Base-by-base conservation (phyloP, 2,113 vertebrate genomes). In the Callopanchax toddi region DNA sequence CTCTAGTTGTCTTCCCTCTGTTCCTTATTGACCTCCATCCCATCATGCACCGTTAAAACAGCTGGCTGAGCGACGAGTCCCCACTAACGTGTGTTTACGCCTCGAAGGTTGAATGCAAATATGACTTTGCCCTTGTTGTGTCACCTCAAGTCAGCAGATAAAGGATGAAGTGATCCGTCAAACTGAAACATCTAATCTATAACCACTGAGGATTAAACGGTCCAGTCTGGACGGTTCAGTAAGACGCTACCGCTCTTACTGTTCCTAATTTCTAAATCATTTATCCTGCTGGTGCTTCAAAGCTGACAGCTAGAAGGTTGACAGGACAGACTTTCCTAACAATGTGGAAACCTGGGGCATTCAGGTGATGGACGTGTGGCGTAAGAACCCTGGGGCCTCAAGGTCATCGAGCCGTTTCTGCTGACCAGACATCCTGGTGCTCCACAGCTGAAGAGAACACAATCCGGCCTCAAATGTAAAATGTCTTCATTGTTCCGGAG, bases 131-230 rank as follows among this genome's bases (percentile, higher is more conserved):
- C 74, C 71, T 86, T 69, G 76, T 16, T 21, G n/a, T 40, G 60
- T 63, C 72, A 71, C 54, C 74, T 72, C 51, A 50, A 73, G 32
- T 71, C 71, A 60, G 69, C 68, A 67, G 73, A 66, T 37, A 62
- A 23, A 0, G 29, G 49, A 63, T 67, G 52, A 69, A 73, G 51
- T 40, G 53, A 72, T 75, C 69, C 26, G 64, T 74, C 75, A 58
- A 48, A 43, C 16, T 17, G 29, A 64, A 70, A 48, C 29, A 32
- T 32, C 29, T 9, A 32, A 32, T 32, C 34, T 21, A 44, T 0
- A 3, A 40, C 21, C 39, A 3, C 32, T 5, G 21, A 48, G 61
- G 6, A 11, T 67, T 20, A 52, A 4, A 57, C 9, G 17, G 25
- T 68, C 65, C 45, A 43, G 26, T 61, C 32, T 57, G 17, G 22